These are phyloP conservation scores for Neotoxoptera formosana DNA, from an alignment of 1,140 invertebrate genomes.

Conservation along the genomic window DNA sequence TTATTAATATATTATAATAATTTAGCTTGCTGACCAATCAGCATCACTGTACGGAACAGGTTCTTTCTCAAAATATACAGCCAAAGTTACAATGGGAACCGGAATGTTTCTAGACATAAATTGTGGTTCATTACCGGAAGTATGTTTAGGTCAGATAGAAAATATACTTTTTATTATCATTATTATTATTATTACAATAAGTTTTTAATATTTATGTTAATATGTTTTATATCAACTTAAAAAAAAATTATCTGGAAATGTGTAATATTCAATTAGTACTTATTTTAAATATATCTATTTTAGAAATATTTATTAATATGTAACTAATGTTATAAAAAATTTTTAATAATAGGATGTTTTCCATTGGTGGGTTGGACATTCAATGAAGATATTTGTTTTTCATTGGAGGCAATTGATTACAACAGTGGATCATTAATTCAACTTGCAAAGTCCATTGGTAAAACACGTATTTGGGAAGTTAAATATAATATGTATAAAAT, in stretches of 20 bases:
- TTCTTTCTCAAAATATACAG: slow-evolving; percentile 80
- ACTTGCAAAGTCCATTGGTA: slow-evolving; percentile 74
- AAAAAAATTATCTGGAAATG: not conserved
- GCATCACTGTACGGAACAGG: slow-evolving; percentile 92
- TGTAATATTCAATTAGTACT: not conserved
- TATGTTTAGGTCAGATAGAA: slow-evolving; percentile 45
- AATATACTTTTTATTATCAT: no score
- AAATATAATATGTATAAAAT: not conserved
- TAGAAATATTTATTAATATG: not conserved
- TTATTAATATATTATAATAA: slow-evolving; percentile 24
- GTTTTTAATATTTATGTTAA: not conserved
- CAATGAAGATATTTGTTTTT: slow-evolving; percentile 71
- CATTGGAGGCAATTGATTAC: slow-evolving; percentile 84
- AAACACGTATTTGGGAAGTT: slow-evolving; percentile 68
- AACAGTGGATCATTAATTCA: slow-evolving; percentile 88
- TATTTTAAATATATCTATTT: not conserved
- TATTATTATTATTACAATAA: not conserved
- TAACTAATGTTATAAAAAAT: not conserved
- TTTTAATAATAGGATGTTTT: slow-evolving; percentile 74
- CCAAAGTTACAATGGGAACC: slow-evolving; percentile 94
- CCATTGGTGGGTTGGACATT: slow-evolving; percentile 89
- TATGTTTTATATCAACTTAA: not conserved
- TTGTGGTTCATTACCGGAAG: slow-evolving; percentile 73
- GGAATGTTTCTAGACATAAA: slow-evolving; percentile 93
- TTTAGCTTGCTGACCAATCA: slow-evolving; percentile 79